phyloP scores from a whole-genome alignment of 2,888 invertebrate genomes.

The Chymomyza fuscimana region DNA sequence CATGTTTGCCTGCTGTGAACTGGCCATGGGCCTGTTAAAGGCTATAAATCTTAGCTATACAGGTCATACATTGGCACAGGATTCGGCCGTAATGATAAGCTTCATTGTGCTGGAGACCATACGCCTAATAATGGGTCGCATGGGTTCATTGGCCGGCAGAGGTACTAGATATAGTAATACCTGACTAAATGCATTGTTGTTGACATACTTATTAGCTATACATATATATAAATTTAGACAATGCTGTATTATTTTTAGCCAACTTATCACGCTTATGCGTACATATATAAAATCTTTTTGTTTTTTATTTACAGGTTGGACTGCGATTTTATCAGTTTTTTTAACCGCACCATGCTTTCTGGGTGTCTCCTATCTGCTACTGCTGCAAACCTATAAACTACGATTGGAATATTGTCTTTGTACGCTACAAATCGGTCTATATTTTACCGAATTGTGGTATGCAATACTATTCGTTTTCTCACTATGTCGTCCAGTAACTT shows the following conservation, averaged over 20 bases:
- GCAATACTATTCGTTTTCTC: conserved; percentile 86
- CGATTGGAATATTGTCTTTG: conserved; percentile 93
- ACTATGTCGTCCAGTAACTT: conserved; percentile 83
- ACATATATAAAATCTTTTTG: not conserved
- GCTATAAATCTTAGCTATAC: conserved; percentile 90
- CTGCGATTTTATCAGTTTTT: conserved; percentile 89
- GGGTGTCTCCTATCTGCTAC: conserved; percentile 91
- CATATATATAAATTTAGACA: conserved; percentile 3
- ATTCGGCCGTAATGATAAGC: conserved; percentile 88
- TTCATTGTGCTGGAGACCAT: conserved; percentile 89
- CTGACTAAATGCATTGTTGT: not conserved
- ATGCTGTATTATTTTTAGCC: not conserved
- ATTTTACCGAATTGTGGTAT: conserved; percentile 82
- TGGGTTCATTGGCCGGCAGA: conserved; percentile 82
- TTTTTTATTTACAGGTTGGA: conserved; percentile 82
- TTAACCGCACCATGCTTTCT: conserved; percentile 91
- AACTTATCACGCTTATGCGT: not conserved
- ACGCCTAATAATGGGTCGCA: conserved; percentile 90
- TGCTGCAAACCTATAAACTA: conserved; percentile 94
- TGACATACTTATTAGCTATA: not conserved
- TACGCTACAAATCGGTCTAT: conserved; percentile 90
- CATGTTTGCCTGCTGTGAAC: conserved; percentile 90
- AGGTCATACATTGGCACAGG: conserved; percentile 86
- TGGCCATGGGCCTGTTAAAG: conserved; percentile 89
- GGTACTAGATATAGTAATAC: conserved; percentile 56